These are phyloP conservation scores for Ceryle rudis DNA, from an alignment of 2,797 vertebrate species.

Conservation along the genomic window DNA sequence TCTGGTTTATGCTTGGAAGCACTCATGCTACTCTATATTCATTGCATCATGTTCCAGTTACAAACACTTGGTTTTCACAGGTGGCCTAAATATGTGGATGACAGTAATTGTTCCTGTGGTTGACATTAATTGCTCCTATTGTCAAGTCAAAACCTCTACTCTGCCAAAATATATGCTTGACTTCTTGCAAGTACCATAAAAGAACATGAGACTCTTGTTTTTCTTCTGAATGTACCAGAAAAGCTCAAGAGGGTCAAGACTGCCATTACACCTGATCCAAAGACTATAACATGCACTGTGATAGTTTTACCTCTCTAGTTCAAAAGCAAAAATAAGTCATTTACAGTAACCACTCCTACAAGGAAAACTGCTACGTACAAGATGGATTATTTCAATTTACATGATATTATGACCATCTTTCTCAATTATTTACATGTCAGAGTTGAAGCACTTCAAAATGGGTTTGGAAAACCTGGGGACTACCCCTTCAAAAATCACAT, in stretches of 20 bases:
- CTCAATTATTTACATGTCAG: neutral
- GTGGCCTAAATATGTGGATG: neutral
- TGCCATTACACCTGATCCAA: neutral
- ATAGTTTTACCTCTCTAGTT: neutral
- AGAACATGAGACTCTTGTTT: neutral
- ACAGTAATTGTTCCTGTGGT: neutral
- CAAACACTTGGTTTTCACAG: neutral
- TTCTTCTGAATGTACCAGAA: neutral
- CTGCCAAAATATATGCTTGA: neutral
- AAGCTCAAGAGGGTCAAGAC: neutral
- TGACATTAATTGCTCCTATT: neutral
- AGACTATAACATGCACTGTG: neutral
- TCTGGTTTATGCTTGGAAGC: neutral
- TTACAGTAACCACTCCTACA: neutral
- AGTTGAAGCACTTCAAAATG: neutral
- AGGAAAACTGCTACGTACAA: neutral
- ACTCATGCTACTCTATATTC: neutral
- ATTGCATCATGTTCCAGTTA: neutral
- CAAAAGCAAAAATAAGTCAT: neutral
- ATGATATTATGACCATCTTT: neutral
- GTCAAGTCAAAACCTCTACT: neutral
- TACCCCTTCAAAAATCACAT: neutral
- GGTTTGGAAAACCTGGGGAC: neutral
- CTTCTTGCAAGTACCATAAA: neutral
- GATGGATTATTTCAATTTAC: neutral